A percentile compares a stretch with the other conserved stretches of the same genome.
phyloP scores from a whole-genome alignment of 2,113 vertebrate genomes.

The Ptilonorhynchus violaceus region DNA sequence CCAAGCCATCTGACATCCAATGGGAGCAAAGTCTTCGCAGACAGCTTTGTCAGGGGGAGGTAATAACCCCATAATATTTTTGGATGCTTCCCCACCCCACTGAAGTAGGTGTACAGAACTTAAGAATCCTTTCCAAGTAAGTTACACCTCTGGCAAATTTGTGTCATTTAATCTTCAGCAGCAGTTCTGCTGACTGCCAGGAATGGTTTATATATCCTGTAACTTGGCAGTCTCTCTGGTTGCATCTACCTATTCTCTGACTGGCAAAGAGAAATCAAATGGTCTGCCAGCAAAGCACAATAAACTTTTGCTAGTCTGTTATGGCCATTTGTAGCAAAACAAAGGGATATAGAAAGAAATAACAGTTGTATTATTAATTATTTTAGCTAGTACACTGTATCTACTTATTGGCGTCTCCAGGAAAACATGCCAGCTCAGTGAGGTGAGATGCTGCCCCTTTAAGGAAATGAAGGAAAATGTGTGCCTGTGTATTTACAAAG shows the following conservation, averaged over 20 bases:
- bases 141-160: neutral
- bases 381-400: neutral
- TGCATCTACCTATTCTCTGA: neutral
- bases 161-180: neutral
- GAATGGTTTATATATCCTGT: neutral
- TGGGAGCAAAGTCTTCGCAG: neutral
- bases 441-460: constrained; percentile 36
- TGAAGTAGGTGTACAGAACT: neutral
- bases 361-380: neutral
- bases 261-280: neutral
- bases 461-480: constrained; percentile 22
- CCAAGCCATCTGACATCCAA: neutral
- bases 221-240: neutral
- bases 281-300: neutral
- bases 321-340: neutral
- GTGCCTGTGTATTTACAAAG: constrained; percentile 6
- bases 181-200: neutral
- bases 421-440: neutral
- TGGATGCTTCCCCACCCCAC: neutral
- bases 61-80: neutral
- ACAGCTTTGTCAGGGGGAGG: neutral
- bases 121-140: neutral
- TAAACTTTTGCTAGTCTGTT: neutral
- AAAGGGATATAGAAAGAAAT: neutral
- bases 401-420: neutral